Conservation (phyloP, 2,888 invertebrate genomes). For the Metalampra italica region DNA sequence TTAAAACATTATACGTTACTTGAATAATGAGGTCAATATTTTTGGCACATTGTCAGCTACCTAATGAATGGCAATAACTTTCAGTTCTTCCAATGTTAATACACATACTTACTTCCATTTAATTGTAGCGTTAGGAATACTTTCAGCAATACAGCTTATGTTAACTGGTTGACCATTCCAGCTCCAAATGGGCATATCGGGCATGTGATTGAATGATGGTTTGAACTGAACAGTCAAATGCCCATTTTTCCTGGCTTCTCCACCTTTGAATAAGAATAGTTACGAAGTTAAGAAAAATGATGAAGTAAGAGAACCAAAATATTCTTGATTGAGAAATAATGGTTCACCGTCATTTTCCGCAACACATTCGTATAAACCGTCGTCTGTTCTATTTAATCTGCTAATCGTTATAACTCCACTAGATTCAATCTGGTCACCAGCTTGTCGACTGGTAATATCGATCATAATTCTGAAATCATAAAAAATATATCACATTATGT, state of each 20-base stretch:
- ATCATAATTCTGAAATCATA: constrained; percentile 76
- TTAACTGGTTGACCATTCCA: constrained; percentile 91
- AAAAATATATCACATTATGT: no score
- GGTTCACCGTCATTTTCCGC: constrained; percentile 85
- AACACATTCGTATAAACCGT: constrained; percentile 93
- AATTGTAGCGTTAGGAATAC: constrained; percentile 94
- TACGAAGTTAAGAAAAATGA: neutral
- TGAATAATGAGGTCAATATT: neutral
- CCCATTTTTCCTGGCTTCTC: constrained; percentile 85
- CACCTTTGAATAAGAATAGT: constrained; percentile 59
- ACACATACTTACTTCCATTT: constrained; percentile 82
- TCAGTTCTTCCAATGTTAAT: neutral
- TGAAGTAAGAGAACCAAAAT: neutral
- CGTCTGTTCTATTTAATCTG: constrained; percentile 83
- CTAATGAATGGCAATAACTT: no score
- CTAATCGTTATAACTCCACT: constrained; percentile 84
- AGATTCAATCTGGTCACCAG: constrained; percentile 69
- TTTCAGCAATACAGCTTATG: constrained; percentile 91
- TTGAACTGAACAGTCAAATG: constrained; percentile 90
- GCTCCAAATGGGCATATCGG: constrained; percentile 86
- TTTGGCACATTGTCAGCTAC: neutral
- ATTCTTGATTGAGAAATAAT: neutral
- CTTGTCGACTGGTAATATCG: constrained; percentile 70
- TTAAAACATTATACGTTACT: neutral
- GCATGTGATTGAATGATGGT: constrained; percentile 86